These are phyloP conservation scores for Triops longicaudatus DNA, from an alignment of 1,140 invertebrate species.

Conservation along the genomic window DNA sequence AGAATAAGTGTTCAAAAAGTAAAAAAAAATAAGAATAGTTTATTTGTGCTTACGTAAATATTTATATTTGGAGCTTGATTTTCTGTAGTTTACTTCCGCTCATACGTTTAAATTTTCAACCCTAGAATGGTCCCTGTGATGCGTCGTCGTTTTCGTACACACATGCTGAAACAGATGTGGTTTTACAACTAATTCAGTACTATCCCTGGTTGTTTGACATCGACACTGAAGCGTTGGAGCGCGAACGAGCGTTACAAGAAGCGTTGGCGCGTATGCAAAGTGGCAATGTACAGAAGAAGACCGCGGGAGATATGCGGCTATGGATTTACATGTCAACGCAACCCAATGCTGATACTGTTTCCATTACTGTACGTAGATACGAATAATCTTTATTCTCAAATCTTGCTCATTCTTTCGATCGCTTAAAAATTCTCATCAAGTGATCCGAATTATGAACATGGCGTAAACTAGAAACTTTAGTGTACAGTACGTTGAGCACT, in stretches of 20 bases:
- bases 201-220: slow-evolving; percentile 53
- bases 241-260: slow-evolving; percentile 59
- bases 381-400: neutral
- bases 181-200: slow-evolving; percentile 56
- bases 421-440: neutral
- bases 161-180: slow-evolving; percentile 44
- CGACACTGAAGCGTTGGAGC: slow-evolving; percentile 48
- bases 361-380: slow-evolving; percentile 31
- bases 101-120: slow-evolving; percentile 1
- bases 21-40: too few species aligned
- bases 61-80: too few species aligned
- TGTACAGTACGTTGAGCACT: too few species aligned
- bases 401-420: neutral
- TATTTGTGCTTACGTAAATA: too few species aligned
- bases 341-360: slow-evolving; percentile 31
- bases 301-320: slow-evolving; percentile 66
- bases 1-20: too few species aligned
- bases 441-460: neutral
- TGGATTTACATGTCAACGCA: slow-evolving; percentile 56
- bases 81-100: too few species aligned
- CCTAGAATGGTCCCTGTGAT: neutral
- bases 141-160: slow-evolving; percentile 23
- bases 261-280: slow-evolving; percentile 58
- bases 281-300: slow-evolving; percentile 48
- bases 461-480: neutral